Base-by-base conservation (phyloP, 2,113 vertebrate species). In the Dipodomys ordii region DNA sequence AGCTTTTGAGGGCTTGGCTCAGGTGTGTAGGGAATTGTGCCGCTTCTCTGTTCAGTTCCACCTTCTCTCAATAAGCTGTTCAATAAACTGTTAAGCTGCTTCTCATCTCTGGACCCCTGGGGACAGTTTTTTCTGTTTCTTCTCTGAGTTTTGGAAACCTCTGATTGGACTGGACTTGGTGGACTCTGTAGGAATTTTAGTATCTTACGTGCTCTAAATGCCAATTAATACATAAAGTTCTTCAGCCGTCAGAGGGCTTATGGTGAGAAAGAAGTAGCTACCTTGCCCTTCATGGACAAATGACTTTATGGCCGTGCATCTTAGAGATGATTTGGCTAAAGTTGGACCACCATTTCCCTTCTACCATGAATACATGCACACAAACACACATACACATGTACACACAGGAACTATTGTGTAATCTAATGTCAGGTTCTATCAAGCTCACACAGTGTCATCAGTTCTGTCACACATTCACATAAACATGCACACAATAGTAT, bases 11-110 rank as follows among this genome's bases (percentile, higher is more conserved):
- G 20, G 20, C 19, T 67, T 30, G 22, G 0, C 19, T 46, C 10
- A 13, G 69, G 30, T 11, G 0, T 5, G 0, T 1, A 2, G 69
- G 7, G 4, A 67, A 15, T 27, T 32, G 7, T 13, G 25, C 23
- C 27, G 4, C 28, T n/a, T 71, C 44, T 57, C 9, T 35, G 16
- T 32, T 1, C 46, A 80, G 65, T 72, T 69, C 22, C 32, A 6
- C 35, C 49, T 69, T 49, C 0, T 28, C 39, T 64, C 15, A 0
- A 32, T 6, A 1, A 57, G 12, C 79, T 27, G 1, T 73, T 64
- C 15, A 0, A 32, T 4, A 1, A 46, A 20, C 79, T 23, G 2
- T 73, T 30, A 1, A 46, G 20, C 83, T 27, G 2, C 67, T 76
- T 20, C 46, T 76, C 49, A 27, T 25, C 53, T 67, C 53, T 27